Percentiles rank a stretch among this genome's conserved stretches.
phyloP scores from a whole-genome alignment of 2,888 invertebrate genomes.

The Ochropleura plecta region DNA sequence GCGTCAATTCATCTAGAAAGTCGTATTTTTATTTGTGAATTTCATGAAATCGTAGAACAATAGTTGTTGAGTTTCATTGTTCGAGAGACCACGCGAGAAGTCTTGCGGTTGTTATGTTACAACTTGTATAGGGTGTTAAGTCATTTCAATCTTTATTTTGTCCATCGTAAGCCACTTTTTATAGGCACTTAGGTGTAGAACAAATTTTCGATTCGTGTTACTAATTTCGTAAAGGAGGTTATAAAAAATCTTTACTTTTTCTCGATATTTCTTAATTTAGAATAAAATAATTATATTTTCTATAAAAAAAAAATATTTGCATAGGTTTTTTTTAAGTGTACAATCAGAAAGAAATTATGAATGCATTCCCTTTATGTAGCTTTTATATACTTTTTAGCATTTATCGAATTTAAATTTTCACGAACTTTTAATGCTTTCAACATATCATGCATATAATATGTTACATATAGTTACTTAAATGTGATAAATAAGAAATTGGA shows the following conservation, averaged over 20 bases:
- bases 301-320: conserved; percentile 16
- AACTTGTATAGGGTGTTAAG: neutral
- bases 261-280: conserved; percentile 13
- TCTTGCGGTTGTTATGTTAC: no score
- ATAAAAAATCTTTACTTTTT: conserved; percentile 8
- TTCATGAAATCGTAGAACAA: no score
- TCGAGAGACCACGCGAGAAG: no score
- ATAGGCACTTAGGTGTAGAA: conserved; percentile 13
- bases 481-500: conserved; percentile 59
- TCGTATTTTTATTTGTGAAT: no score
- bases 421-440: conserved; percentile 48
- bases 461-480: conserved; percentile 47
- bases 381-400: conserved; percentile 27
- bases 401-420: conserved; percentile 44
- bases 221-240: conserved; percentile 8
- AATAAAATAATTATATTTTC: conserved; percentile 26
- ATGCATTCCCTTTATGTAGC: conserved; percentile 56
- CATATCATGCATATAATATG: conserved; percentile 50
- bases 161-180: conserved; percentile 1
- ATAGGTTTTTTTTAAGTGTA: conserved; percentile 27
- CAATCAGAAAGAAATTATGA: conserved; percentile 56
- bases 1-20: no score
- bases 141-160: neutral
- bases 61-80: no score
- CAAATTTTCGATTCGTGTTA: conserved; percentile 15